Percentiles rank a stretch among this genome's conserved stretches.
Evolutionary conservation across 2,797 vertebrate genomes (phyloP).

Genomic region (Mus minutoides): DNA sequence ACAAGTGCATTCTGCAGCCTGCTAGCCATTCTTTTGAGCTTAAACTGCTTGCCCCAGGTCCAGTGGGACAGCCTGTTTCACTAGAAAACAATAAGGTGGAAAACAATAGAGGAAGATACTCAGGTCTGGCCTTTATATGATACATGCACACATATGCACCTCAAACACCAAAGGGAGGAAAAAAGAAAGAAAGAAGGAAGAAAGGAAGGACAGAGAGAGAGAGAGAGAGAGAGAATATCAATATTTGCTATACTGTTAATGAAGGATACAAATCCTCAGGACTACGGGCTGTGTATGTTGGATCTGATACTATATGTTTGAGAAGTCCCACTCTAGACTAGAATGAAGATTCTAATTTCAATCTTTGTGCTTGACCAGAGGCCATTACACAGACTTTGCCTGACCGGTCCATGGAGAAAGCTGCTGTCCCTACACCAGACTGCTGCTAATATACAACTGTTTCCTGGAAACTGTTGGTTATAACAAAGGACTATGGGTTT

Average conservation of each 20-base stretch:
- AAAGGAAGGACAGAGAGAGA: neutral
- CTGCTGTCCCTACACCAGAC: rapidly evolving
- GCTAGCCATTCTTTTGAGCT: neutral
- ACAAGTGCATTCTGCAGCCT: neutral
- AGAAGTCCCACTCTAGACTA: neutral
- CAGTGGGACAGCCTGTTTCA: neutral
- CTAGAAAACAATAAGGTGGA: neutral
- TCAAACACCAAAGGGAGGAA: neutral
- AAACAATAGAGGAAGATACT: neutral
- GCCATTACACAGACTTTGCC: neutral
- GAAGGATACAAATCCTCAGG: neutral
- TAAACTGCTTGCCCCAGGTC: neutral
- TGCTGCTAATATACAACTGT: rapidly evolving
- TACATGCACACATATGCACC: neutral
- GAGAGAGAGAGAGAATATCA: too few species aligned
- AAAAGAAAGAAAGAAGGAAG: neutral
- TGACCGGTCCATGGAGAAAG: neutral
- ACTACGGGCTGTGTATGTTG: neutral
- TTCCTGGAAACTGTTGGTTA: neutral
- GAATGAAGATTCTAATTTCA: neutral
- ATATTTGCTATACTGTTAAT: neutral
- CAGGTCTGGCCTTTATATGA: neutral
- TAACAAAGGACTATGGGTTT: neutral
- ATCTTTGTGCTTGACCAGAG: neutral
- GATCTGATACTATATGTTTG: neutral